Evolutionary conservation across 2,113 vertebrate species (phyloP), one percentile per base, ranked within the genome.

Genomic region (Chelonoidis abingdonii): DNA sequence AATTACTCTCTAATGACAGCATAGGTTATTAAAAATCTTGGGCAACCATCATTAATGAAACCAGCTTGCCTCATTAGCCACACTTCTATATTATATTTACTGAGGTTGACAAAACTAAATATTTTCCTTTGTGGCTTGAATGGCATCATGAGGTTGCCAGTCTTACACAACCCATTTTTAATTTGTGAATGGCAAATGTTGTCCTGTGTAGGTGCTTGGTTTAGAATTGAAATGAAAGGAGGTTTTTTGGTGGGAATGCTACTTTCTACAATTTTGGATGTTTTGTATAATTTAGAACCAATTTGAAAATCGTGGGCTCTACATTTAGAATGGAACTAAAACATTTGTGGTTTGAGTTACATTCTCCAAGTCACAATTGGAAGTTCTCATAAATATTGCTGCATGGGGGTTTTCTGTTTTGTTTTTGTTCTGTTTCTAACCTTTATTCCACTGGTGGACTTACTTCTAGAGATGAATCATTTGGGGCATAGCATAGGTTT

Each of bases 41-140:
- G 90, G 75, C 65, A 91, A 53, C 50, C 47, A 4, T 57, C 54
- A 79, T 93, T 97, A 88, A 89, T 89, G 65, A 94, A 95, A 84
- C 65, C 76, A 88, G 50, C 41, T 93, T 84, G 27, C 91, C 54
- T 88, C 50, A 90, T 90, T 94, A 96, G 38, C 91, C 88, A 53
- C 80, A 54, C 85, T 94, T 86, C 53, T 90, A 84, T 94, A 95
- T 89, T 88, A 17, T 88, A 94, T 95, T 92, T 96, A 90, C 91
- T 82, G 87, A 92, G 65, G 89, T 88, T 94, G 94, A 76, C 65
- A 90, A 83, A 96, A 59, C 52, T 65, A 97, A 96, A 89, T 96
- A 79, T 94, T 96, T 95, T 97, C 89, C 75, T 95, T 96, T 79
- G 82, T 93, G 91, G 88, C 52, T 10, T 0, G 56, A 93, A 84